Base-by-base conservation (phyloP, 2,113 vertebrate species). In the Platichthys stellatus region DNA sequence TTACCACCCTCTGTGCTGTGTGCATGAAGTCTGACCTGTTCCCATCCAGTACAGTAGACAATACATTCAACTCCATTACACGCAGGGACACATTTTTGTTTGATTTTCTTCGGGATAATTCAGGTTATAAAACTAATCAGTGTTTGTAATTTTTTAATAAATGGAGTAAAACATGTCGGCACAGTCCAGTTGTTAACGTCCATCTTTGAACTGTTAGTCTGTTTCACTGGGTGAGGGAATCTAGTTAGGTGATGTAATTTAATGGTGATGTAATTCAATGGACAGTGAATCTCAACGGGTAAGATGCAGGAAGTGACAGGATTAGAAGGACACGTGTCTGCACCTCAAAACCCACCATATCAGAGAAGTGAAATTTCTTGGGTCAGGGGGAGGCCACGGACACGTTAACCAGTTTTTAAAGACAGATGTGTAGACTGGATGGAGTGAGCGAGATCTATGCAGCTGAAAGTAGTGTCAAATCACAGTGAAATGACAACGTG, bases 251-350 rank as follows among this genome's bases (percentile, higher is more conserved):
- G 13, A 62, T 63, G 47, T 51, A 35, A 67, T 54, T 20, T 35
- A 53, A 31, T 67, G 18, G 26, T 7, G 6, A 31, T 63, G 47
- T 51, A 53, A 67, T 54, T 20, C 28, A 53, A 31, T 67, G 24
- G 47, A 5, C 9, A 31, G 17, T 15, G 17, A 20, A 35, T 67
- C 49, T 73, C 7, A 63, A 38, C 66, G 59, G 45, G 2, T 11
- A 63, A 40, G 43, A 49, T 72, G 31, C 21, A 89, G 74, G 70
- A 89, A 78, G 74, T 70, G 82, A 57, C 66, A 13, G 11, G 20
- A 23, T 67, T 56, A 23, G 65, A 58, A 28, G 67, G 60, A 84
- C 81, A 76, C 31, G 31, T 31, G 31, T 12, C 9, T n/a, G 38
- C 31, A 31, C 31, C 31, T 31, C 31, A 31, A 31, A 31, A 7